Evolutionary conservation across 2,113 vertebrate species (phyloP), one percentile per base, ranked within the genome.

Genomic region (Passer montanus): DNA sequence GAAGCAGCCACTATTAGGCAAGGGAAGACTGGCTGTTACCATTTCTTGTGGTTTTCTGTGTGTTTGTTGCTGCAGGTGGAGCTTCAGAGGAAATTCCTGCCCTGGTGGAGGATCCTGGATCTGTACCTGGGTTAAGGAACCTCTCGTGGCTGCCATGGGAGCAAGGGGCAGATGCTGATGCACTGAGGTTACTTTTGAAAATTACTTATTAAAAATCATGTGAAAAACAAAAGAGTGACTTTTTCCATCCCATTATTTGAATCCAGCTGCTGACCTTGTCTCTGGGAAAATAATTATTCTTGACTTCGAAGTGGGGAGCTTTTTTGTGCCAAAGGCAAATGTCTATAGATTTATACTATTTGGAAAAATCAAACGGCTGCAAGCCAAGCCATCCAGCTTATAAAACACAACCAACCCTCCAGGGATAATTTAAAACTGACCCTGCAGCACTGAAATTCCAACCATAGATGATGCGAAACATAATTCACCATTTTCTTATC

Each of bases 231-330:
- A n/a, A 62, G 77, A 89, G 68, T 78, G 49, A 9, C 39, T 82
- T 75, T 95, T 93, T 95, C 88, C 78, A 63, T 62, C 73, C 53
- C 76, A 89, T 93, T 95, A 91, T 94, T 94, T 96, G 78, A 92
- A 79, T 97, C 88, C 90, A 94, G 90, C 86, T 93, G 94, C 94
- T 95, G 93, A 95, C 94, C 93, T 96, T 96, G 87, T 89, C 95
- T 96, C 95, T 96, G 91, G 91, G 84, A 95, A 97, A 96, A 96
- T 92, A 76, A 97, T 94, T 97, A 96, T 15, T 91, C 82, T 89
- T 90, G 89, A 95, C 92, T 97, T 93, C 22, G 75, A 89, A 86
- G 69, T 26, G 28, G 50, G 74, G 90, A 95, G 67, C 1, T 18
- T 82, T 93, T 75, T 80, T 90, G 92, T 11, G 75, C 94, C 96